Conservation (phyloP, 2,888 invertebrate genomes). For the Cataglyphis cursor region DNA sequence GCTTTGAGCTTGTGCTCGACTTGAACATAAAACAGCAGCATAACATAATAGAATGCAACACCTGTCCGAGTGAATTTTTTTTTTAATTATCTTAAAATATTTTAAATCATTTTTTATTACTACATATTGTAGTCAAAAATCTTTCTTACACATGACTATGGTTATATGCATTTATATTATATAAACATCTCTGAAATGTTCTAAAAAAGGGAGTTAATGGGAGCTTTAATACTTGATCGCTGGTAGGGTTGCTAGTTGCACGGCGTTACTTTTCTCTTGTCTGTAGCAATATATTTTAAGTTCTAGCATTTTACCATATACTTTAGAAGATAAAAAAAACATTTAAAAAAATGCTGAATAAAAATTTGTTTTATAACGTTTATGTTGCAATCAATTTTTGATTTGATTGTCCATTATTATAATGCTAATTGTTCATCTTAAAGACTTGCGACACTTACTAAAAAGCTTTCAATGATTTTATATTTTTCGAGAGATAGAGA, state of each 20-base stretch:
- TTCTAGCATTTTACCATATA: not conserved
- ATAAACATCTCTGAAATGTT: not conserved
- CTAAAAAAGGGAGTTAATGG: not conserved
- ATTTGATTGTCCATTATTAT: not conserved
- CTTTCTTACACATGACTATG: not conserved
- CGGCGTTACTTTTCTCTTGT: not conserved
- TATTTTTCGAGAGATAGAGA: not conserved
- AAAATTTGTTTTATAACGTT: not conserved
- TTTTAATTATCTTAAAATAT: not conserved
- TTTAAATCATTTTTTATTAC: not conserved
- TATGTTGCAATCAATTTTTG: not conserved
- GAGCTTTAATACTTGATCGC: not conserved
- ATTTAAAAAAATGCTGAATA: not conserved
- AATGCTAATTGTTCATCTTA: not conserved
- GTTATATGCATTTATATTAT: not conserved
- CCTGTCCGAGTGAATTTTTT: not conserved
- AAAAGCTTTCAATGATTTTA: not conserved
- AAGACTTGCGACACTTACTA: not conserved
- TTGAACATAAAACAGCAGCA: not conserved
- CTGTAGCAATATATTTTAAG: not conserved
- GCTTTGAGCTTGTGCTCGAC: not conserved
- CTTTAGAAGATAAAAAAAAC: not conserved
- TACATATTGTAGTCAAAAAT: not conserved
- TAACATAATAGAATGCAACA: not conserved
- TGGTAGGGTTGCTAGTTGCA: constrained; percentile 17